Conservation (phyloP, 2,797 vertebrate genomes). For the Aplochiton taeniatus region DNA sequence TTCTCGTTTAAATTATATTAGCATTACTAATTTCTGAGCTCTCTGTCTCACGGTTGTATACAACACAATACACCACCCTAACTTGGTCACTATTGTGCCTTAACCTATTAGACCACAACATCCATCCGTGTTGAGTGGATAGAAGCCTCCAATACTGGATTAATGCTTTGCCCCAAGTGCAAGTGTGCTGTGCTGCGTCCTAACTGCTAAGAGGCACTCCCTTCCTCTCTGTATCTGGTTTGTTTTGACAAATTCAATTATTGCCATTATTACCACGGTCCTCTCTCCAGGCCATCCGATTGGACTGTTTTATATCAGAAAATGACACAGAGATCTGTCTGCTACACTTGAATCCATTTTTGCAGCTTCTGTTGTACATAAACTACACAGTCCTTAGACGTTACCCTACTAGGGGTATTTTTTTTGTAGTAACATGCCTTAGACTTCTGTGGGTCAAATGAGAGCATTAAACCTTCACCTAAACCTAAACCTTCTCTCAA, state of each 20-base stretch:
- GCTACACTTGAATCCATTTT: not conserved
- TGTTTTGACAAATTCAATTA: constrained; percentile 7
- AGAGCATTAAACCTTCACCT: too few species aligned
- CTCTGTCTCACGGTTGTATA: too few species aligned
- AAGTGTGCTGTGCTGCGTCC: constrained; percentile 13
- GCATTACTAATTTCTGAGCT: too few species aligned
- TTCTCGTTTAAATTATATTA: too few species aligned
- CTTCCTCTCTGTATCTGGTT: constrained; percentile 1
- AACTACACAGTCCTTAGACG: not conserved
- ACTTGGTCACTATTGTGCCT: too few species aligned
- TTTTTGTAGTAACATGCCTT: too few species aligned
- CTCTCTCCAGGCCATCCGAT: not conserved
- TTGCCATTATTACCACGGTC: not conserved
- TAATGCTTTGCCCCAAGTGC: constrained; percentile 15
- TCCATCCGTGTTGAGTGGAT: too few species aligned
- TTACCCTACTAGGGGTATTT: too few species aligned
- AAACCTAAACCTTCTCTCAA: too few species aligned
- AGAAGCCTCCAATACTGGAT: not conserved
- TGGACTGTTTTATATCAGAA: constrained; percentile 9
- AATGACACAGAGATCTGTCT: not conserved
- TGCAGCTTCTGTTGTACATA: not conserved
- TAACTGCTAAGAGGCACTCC: not conserved
- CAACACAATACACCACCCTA: too few species aligned
- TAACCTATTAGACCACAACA: too few species aligned
- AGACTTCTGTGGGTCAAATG: too few species aligned